phyloP scores from a whole-genome alignment of 92 coral and sea anemone species.

The Palythoa heliodiscus region DNA sequence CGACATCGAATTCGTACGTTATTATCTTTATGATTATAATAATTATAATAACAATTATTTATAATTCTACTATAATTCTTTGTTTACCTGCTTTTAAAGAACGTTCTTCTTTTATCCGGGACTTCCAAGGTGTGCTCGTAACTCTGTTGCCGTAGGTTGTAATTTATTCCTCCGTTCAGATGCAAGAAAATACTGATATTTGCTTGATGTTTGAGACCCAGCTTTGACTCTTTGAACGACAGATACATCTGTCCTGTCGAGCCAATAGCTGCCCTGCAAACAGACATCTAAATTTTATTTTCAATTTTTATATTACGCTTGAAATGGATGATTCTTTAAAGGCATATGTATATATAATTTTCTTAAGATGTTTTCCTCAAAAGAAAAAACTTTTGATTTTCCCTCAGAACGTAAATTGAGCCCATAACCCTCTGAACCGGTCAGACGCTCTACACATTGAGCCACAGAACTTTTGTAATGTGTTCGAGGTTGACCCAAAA shows the following conservation, averaged over 20 bases:
- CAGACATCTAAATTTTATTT: background rate
- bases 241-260: slow-evolving; percentile 25
- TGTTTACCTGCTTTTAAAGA: slow-evolving; percentile 25
- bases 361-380: too few species aligned
- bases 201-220: slow-evolving; percentile 49
- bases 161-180: slow-evolving; percentile 10
- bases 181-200: slow-evolving; percentile 20
- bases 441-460: too few species aligned
- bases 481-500: too few species aligned
- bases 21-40: too few species aligned
- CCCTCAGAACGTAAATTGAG: too few species aligned
- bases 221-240: slow-evolving; percentile 40
- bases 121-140: slow-evolving; percentile 17
- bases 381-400: too few species aligned
- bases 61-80: background rate
- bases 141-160: background rate
- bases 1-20: too few species aligned
- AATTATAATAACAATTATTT: background rate
- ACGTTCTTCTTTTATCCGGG: slow-evolving; percentile 20
- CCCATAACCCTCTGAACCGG: too few species aligned
- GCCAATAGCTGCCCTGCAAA: slow-evolving; percentile 44
- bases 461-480: too few species aligned
- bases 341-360: too few species aligned
- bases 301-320: background rate
- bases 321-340: too few species aligned